Evolutionary conservation across 1,140 invertebrate genomes (phyloP).

Genomic region (Cyclina sinensis): DNA sequence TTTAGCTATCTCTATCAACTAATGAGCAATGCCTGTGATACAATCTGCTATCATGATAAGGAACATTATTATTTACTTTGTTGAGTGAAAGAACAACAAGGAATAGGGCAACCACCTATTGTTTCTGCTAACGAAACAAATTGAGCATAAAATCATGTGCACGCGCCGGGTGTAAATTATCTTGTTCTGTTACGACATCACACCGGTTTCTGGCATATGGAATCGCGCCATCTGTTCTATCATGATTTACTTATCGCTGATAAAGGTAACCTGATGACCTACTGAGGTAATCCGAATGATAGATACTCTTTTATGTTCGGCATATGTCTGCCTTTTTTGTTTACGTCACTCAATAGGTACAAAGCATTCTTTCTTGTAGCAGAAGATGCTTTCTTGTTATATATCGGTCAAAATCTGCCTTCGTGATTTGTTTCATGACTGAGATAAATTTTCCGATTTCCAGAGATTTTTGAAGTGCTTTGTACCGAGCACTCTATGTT

Average conservation of each 20-base stretch:
- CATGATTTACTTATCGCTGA: constrained; percentile 1
- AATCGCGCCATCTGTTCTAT: constrained; percentile 6
- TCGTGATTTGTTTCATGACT: constrained; percentile 12
- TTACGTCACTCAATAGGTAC: constrained; percentile 13
- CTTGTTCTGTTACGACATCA: constrained; percentile 18
- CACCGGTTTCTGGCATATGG: constrained; percentile 20
- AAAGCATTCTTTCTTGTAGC: neutral
- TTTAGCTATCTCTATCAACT: neutral
- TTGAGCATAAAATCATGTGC: neutral
- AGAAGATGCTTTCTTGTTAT: neutral
- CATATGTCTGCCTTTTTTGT: constrained; percentile 12
- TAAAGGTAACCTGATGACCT: constrained; percentile 35
- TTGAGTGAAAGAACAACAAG: neutral
- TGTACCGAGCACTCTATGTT: neutral
- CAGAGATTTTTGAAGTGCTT: constrained; percentile 2
- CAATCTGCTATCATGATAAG: neutral
- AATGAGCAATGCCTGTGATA: neutral
- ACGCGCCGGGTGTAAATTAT: constrained; percentile 28
- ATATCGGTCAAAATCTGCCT: constrained; percentile 3
- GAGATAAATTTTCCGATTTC: neutral
- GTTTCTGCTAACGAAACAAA: neutral
- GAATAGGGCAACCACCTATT: neutral
- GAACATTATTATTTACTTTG: neutral
- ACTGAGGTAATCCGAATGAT: constrained; percentile 37
- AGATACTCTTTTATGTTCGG: constrained; percentile 17